Evolutionary conservation across 2,797 vertebrate species (phyloP), one percentile per base, ranked within the genome.

Genomic region (Perodicticus potto): DNA sequence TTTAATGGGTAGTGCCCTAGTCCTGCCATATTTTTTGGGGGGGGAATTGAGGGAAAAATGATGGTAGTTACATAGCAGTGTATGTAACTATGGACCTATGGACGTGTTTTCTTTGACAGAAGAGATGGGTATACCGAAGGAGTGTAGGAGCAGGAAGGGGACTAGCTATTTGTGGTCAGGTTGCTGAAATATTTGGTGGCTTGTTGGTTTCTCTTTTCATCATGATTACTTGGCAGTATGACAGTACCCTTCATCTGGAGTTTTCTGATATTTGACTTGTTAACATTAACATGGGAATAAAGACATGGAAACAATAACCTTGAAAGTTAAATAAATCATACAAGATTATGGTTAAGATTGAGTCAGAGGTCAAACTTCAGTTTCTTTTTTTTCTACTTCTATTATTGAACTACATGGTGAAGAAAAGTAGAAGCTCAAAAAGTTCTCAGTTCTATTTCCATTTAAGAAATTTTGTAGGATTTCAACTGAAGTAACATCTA

Each of bases 141-240:
- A 1, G 5, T 88, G 1, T n/a, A 34, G 76, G 17, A 22, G 34
- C 23, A 83, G 61, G 87, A 91, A 70, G 70, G 23, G 57, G 61
- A 80, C 53, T 77, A 93, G 45, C 37, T 90, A 87, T 77, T 78
- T 97, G 96, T 96, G 95, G 95, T 97, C 70, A 76, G 40, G 57
- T 81, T 93, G 90, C 78, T 96, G 91, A 98, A 92, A 94, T 82
- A 88, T 86, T 94, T 94, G 82, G 87, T 86, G 57, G 34, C 57
- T 88, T 93, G 57, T 67, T 95, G 93, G 80, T 86, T 93, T 97
- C 80, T 95, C 55, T 53, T 91, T 67, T 59, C 72, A 81, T 73
- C 32, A 29, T 63, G 89, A 85, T 90, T 76, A 93, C 53, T 94
- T 96, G 87, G 77, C 89, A 97, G 63, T 43, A 67, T 91, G 37